Base-by-base conservation (phyloP, 2,113 vertebrate genomes). In the Zosterops pallidus region DNA sequence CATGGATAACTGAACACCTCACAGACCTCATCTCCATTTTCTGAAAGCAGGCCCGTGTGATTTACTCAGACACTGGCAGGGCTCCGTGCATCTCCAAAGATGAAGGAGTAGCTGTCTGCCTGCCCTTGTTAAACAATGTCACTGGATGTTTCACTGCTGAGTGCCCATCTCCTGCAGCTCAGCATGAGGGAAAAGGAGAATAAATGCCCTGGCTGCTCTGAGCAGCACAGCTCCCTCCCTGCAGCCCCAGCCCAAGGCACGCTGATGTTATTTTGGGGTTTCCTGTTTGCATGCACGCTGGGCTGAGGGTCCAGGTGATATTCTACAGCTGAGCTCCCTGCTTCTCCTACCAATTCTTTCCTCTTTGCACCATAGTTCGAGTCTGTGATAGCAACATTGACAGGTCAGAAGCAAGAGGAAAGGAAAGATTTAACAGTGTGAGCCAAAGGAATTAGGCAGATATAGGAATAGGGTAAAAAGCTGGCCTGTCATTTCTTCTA, bases 161-260 rank as follows among this genome's bases (percentile, higher is more conserved):
- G 74, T 3, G 52, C 60, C 60, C 47, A 41, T 68, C 81, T 92
- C 91, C 80, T 86, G 56, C 69, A 82, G 4, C 22, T 22, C 74
- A 4, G n/a, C 0, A 0, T 15, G 19, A 2, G 19, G 39, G 33
- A 29, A 26, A 14, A 1, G 24, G 8, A 31, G 20, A 20, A 49
- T 53, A 47, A 84, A 71, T 46, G 22, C 25, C 8, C 21, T 17
- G n/a, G 46, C 12, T 46, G 91, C 4, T 4, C 0, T 12, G 41
- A 56, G 74, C 50, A 72, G 49, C 41, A 1, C 53, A 20, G 35
- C 24, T 92, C 42, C 83, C 49, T 55, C 56, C 3, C 89, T 37
- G 75, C 9, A 68, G 83, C 69, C 76, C 50, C 64, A 29, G 63
- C 3, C 3, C 1, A 0, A 35, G 23, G n/a, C 63, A 23, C 3